Percentiles rank a stretch among this genome's conserved stretches.
Evolutionary conservation across 1,140 invertebrate genomes (phyloP).

Genomic region (Drosophila neocordata): DNA sequence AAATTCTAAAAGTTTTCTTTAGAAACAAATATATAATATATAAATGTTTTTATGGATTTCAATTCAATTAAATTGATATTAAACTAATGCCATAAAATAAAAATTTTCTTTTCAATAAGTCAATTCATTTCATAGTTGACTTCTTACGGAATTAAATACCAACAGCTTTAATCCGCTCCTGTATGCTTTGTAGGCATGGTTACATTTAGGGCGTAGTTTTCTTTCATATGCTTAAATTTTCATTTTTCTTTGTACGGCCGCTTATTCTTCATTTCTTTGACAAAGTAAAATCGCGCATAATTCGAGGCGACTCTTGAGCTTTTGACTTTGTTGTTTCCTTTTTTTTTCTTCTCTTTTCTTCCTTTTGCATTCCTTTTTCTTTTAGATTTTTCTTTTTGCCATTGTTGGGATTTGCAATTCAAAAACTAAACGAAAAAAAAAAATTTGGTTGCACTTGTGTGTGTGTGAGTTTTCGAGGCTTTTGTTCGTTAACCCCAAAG

Average conservation of each 20-base stretch:
- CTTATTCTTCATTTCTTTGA: conserved; percentile 9
- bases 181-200: neutral
- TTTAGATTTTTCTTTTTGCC: neutral
- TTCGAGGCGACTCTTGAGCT: conserved; percentile 33
- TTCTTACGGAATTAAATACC: too few relatives aligned
- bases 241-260: conserved; percentile 31
- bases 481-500: conserved; percentile 7
- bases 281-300: conserved; percentile 56
- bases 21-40: too few relatives aligned
- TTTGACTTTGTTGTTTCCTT: neutral
- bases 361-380: neutral
- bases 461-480: neutral
- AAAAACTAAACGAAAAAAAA: conserved; percentile 16
- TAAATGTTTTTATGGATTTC: too few relatives aligned
- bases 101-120: too few relatives aligned
- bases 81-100: too few relatives aligned
- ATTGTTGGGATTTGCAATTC: conserved; percentile 40
- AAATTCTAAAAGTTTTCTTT: too few relatives aligned
- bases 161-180: neutral
- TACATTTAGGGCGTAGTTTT: conserved; percentile 21
- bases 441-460: conserved; percentile 2
- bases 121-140: too few relatives aligned
- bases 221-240: conserved; percentile 23
- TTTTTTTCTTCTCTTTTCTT: too few relatives aligned
- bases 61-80: too few relatives aligned